Evolutionary conservation across 2,797 vertebrate genomes (phyloP), one percentile per base, ranked within the genome.

Genomic region (Bradypus variegatus): DNA sequence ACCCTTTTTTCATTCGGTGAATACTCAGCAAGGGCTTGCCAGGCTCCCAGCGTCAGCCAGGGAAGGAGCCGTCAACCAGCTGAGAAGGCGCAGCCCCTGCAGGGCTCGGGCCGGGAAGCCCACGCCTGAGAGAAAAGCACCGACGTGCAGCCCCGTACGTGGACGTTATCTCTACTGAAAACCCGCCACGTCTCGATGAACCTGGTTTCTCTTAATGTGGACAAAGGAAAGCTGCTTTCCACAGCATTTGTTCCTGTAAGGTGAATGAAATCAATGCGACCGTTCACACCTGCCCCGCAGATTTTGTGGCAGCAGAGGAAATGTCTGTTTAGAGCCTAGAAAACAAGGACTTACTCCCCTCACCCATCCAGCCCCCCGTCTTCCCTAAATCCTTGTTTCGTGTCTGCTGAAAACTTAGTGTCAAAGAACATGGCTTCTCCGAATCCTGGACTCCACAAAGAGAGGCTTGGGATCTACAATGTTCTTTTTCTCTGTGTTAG

Each of bases 401-500:
- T 79, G 78, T 82, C 70, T 53, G 83, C 91, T 55, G 89, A 95
- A 96, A 95, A 91, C 16, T 13, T 16, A 29, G 55, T 38, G 86
- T 80, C 83, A 86, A 92, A 92, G 27, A 83, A 91, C 87, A 90
- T 48, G 85, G 84, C 70, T 75, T 95, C 73, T 76, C 45, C 1
- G 72, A 93, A 90, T 31, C 36, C 84, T 60, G 33, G 78, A 38
- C 33, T 64, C 60, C 55, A 6, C 79, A 67, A 55, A 69, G 3
- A 77, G 70, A 55, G 23, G 45, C 72, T 6, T 41, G 77, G 90
- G 94, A 29, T 89, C 95, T 62, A 64, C 84, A 38, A 75, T 86
- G 48, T 85, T 91, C 27, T 55, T 69, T 4, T 3, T 67, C 92
- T 93, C 77, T 92, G 87, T 92, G 82, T 87, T 86, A 60, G 7